Conservation (phyloP, 2,888 invertebrate genomes). For the Calliopum simillimum region DNA sequence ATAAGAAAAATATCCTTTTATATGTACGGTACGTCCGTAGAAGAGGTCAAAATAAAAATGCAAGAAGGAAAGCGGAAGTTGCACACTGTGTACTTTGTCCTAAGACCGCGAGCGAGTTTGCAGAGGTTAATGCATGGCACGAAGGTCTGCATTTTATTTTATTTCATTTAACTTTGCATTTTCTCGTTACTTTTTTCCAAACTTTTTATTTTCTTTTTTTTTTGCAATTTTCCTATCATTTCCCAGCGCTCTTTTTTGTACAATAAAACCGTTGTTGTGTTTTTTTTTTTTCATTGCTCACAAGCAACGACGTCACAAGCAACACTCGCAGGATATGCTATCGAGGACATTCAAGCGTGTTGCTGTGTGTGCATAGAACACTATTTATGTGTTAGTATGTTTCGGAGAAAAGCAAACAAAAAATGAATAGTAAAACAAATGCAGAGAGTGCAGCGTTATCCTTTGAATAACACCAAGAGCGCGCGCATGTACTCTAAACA, state of each 20-base stretch:
- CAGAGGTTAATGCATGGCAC: conserved; percentile 27
- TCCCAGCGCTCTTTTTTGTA: conserved; percentile 24
- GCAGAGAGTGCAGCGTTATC: conserved; percentile 19
- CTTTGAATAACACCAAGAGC: neutral
- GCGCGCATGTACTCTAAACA: neutral
- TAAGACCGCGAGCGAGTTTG: conserved; percentile 17
- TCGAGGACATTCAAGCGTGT: conserved; percentile 16
- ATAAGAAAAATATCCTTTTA: neutral
- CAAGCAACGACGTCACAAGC: conserved; percentile 26
- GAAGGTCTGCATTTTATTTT: conserved; percentile 10
- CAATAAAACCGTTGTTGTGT: conserved; percentile 36
- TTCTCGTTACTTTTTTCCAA: conserved; percentile 19
- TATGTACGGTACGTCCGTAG: neutral
- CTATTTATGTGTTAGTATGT: neutral
- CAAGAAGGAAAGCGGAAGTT: too few relatives aligned
- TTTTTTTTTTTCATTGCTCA: conserved; percentile 17
- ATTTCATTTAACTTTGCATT: neutral
- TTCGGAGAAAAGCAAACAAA: neutral
- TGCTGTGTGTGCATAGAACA: neutral
- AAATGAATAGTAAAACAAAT: neutral
- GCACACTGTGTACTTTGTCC: too few relatives aligned
- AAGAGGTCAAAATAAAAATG: neutral
- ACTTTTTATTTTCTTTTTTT: neutral
- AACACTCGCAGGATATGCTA: conserved; percentile 24
- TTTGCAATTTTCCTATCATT: conserved; percentile 16